Conservation (phyloP, 2,797 vertebrate genomes). For the Falco concolor region DNA sequence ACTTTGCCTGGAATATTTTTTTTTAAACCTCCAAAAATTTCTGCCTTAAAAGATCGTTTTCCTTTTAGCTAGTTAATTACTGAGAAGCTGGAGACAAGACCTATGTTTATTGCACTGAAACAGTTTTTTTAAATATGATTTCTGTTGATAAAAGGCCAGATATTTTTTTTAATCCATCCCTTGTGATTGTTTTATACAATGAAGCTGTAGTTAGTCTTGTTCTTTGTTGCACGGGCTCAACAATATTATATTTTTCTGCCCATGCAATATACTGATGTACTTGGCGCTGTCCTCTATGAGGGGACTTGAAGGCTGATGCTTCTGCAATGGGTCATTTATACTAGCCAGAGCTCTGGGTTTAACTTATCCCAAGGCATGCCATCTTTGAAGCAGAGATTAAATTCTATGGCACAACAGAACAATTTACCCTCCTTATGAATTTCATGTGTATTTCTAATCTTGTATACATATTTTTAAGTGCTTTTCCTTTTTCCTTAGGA, state of each 20-base stretch:
- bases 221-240: not conserved
- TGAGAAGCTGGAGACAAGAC: not conserved
- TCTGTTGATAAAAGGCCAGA: not conserved
- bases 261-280: not conserved
- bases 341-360: not conserved
- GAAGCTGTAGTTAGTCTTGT: not conserved
- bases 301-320: not conserved
- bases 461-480: not conserved
- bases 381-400: not conserved
- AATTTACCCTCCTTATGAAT: not conserved
- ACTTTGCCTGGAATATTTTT: not conserved
- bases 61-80: constrained; percentile 10
- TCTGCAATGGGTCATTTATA: not conserved
- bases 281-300: not conserved
- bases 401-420: not conserved
- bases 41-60: not conserved
- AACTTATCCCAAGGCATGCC: not conserved
- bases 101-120: not conserved
- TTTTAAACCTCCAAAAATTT: not conserved
- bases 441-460: not conserved
- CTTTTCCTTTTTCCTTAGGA: not conserved
- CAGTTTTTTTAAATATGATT: constrained; percentile 28
- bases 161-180: not conserved
- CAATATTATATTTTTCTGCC: not conserved
- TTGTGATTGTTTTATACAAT: not conserved